phyloP scores from a whole-genome alignment of 2,113 vertebrate genomes.

The Mustela lutreola region DNA sequence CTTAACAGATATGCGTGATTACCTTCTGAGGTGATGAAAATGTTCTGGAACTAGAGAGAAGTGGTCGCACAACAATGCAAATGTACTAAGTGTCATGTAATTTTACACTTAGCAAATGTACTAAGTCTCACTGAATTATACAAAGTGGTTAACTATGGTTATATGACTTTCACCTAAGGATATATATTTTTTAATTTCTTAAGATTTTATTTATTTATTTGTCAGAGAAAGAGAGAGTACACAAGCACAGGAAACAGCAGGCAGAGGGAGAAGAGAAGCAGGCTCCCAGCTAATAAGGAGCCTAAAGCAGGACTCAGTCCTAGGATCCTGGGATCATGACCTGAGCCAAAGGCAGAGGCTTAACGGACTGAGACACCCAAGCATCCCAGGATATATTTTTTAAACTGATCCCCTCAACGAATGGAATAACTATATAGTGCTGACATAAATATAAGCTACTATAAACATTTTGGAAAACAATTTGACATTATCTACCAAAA shows the following conservation, averaged over 20 bases:
- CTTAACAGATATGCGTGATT: not conserved
- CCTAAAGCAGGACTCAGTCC: no score
- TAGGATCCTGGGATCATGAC: no score
- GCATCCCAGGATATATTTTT: not conserved
- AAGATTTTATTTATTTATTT: no score
- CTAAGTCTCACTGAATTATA: not conserved
- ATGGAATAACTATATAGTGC: not conserved
- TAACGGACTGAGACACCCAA: no score
- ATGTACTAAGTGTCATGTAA: not conserved
- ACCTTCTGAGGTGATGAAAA: not conserved
- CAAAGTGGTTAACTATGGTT: not conserved
- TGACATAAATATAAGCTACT: not conserved
- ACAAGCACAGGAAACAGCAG: no score
- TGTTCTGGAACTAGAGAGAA: constrained; percentile 26
- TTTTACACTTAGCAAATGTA: not conserved
- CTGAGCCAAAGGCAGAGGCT: no score
- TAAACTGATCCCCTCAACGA: constrained; percentile 45
- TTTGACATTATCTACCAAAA: not conserved
- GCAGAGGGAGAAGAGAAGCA: no score
- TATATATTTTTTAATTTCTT: no score
- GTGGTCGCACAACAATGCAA: not conserved
- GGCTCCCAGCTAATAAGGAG: no score
- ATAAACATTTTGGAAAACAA: constrained; percentile 31
- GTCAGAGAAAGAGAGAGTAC: no score
- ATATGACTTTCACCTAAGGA: not conserved